phyloP scores from a whole-genome alignment of 2,888 invertebrate genomes.

The Nycteola revayana region DNA sequence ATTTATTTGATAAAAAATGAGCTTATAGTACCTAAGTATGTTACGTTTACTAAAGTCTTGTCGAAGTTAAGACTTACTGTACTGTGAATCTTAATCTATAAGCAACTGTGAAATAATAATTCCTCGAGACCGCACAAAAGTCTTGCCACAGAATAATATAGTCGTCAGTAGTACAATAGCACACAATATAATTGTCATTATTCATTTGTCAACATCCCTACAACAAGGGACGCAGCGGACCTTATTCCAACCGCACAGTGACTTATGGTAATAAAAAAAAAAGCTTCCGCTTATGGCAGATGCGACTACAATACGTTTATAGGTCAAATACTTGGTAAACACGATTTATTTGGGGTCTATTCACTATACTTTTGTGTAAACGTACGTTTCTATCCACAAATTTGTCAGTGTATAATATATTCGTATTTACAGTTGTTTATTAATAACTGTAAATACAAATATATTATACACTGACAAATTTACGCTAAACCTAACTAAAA shows the following conservation, averaged over 20 bases:
- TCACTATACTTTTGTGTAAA: no score
- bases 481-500: no score
- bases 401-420: no score
- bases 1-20: no score
- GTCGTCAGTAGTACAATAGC: conserved; percentile 61
- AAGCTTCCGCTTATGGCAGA: conserved; percentile 54
- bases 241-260: conserved; percentile 47
- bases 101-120: no score
- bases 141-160: conserved; percentile 50
- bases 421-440: no score
- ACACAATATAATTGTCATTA: conserved; percentile 75
- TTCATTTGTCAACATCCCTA: conserved; percentile 67
- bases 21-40: no score
- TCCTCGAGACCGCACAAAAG: conserved; percentile 22
- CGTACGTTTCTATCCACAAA: no score
- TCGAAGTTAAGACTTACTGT: background rate
- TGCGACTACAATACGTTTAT: conserved; percentile 57
- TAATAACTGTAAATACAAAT: no score
- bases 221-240: conserved; percentile 41
- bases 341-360: conserved; percentile 42
- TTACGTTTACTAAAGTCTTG: no score
- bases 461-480: no score
- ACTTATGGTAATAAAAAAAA: conserved; percentile 44
- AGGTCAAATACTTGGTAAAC: conserved; percentile 73
- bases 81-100: no score